Base-by-base conservation (phyloP, 2,888 invertebrate genomes). In the Crioceris asparagi region DNA sequence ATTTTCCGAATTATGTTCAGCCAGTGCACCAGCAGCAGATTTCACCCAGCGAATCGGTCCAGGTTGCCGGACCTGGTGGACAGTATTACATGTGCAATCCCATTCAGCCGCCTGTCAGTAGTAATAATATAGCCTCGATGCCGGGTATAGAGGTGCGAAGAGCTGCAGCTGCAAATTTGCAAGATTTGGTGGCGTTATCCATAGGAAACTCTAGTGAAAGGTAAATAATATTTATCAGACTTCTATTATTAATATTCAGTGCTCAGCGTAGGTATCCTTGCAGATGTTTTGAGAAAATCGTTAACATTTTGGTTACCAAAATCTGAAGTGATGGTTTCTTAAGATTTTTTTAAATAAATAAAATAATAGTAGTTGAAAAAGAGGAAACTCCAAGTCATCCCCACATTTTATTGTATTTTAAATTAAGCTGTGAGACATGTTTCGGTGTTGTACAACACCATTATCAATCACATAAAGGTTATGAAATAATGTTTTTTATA, bases 11-110 rank as follows among this genome's bases (percentile, higher is more conserved):
- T 6, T 37, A 37, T 19, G 30, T 26, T 26, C 35, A 37, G 25
- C 43, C 21, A 34, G 26, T 39, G 5, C 40, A 35, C 2, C 33
- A 35, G 6, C 21, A 25, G 7, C n/a, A n/a, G n/a, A n/a, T n/a
- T n/a, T n/a, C n/a, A n/a, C n/a, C n/a, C n/a, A 46, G 37, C 30
- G 36, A 15, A 32, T 43, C 48, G n/a, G 29, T 57, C 2, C 55
- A 55, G 41, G 55, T 50, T 6, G 37, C 50, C 10, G 51, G 52
- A 15, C 48, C 54, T 15, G 52, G 48, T 14, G 63, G 62, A 17
- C 62, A 62, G 36, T 60, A 54, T 44, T 62, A 59, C 32, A 41
- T 62, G 10, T 64, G 64, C 43, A 60, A 60, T 46, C 62, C 62
- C 11, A 49, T 61, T 36, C n/a, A n/a, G n/a, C n/a, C n/a, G n/a